Conservation (phyloP, 1,140 invertebrate species). For the Schmidtea mediterranea region DNA sequence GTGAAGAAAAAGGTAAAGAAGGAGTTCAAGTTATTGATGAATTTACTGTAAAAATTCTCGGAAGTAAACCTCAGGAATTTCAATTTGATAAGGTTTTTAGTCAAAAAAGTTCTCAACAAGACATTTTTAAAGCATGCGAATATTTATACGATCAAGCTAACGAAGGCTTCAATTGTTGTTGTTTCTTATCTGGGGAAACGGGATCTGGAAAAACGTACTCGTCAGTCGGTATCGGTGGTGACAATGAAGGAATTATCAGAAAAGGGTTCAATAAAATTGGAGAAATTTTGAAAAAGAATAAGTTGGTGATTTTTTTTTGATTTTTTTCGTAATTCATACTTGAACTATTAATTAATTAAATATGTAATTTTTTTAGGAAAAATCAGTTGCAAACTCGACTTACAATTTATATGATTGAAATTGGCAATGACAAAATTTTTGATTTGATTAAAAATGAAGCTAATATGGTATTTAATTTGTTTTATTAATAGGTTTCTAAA, state of each 20-base stretch:
- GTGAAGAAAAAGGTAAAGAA: conserved; percentile 7
- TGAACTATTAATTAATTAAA: too few species aligned
- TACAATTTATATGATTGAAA: too few species aligned
- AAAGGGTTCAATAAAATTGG: conserved; percentile 20
- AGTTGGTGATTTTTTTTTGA: too few species aligned
- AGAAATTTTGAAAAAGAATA: conserved; percentile 16
- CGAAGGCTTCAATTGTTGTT: conserved; percentile 76
- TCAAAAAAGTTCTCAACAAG: conserved; percentile 17
- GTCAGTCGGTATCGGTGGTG: conserved; percentile 31
- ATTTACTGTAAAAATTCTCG: too few species aligned
- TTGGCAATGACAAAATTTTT: too few species aligned
- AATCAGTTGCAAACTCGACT: too few species aligned
- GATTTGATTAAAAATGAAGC: too few species aligned
- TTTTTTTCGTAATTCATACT: too few species aligned
- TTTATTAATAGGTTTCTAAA: too few species aligned
- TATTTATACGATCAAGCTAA: conserved; percentile 32
- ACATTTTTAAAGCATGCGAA: conserved; percentile 17
- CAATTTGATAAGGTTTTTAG: conserved; percentile 23
- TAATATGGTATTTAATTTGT: too few species aligned
- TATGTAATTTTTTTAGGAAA: too few species aligned
- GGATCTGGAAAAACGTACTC: conserved; percentile 62
- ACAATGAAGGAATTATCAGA: conserved; percentile 24
- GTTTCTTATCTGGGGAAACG: conserved; percentile 82
- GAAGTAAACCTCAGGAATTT: conserved; percentile 12
- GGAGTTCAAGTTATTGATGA: too few species aligned